Base-by-base conservation (phyloP, 2,888 invertebrate genomes). In the Chirona hameri region DNA sequence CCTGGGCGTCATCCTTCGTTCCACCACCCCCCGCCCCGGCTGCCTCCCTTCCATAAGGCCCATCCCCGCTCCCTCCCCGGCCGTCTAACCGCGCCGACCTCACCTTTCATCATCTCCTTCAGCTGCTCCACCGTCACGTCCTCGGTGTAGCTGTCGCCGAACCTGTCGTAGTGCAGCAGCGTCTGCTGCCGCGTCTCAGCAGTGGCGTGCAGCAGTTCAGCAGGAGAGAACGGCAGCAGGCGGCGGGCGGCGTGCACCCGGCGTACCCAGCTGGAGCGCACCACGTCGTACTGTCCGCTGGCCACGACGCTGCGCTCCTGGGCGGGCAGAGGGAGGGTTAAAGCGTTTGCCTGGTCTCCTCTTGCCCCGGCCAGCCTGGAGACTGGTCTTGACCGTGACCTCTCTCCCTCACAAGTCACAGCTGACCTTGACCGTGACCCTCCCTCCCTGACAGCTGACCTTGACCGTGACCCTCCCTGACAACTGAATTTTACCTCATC, bases 121-220 rank as follows among this genome's bases (percentile, higher is more conserved):
- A 76, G 76, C 76, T 39, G 39, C 10, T 39, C 24, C 10, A 1
- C 46, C 18, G 21, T 46, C 18, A 76, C 46, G 46, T 76, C 39
- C 27, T 84, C 84, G 10, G 81, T 82, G 69, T 82, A 85, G 79
- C 84, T 84, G 65, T 85, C 85, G 1, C 85, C 85, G 82, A 79
- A 84, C 80, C 76, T 52, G 69, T 85, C 85, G 82, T 82, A 84
- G n/a, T 82, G 52, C 24, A 82, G 82, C 60, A 39, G 39, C 79
- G 83, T 83, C 29, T 46, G 52, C 1, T 29, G 31, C n/a, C 21
- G 57, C 18, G 83, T 83, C 21, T 65, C 82, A 10, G 83, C 81
- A 39, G 82, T 60, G 15, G 83, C 31, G 52, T 82, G 82, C 27
- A 84, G 48, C 31, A 83, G 72, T 31, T 85, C 84, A 21, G 83